These are phyloP conservation scores for Eumeta japonica DNA, from an alignment of 1,140 invertebrate species.

Conservation along the genomic window DNA sequence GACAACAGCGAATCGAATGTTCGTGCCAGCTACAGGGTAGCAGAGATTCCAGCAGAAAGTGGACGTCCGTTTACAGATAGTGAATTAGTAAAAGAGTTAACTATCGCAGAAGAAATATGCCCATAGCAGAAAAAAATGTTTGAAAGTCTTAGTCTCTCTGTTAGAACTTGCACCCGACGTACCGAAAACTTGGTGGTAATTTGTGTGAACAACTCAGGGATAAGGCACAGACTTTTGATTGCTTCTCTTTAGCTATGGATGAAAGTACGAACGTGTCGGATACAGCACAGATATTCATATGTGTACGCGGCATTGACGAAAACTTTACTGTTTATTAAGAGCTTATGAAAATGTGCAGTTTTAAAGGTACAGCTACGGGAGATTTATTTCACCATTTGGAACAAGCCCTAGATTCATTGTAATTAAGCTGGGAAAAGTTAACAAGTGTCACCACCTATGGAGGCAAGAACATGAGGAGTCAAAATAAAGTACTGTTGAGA, in stretches of 20 bases:
- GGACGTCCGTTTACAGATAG: conserved; percentile 29
- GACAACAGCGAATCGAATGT: conserved; percentile 20
- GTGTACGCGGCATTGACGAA: conserved; percentile 21
- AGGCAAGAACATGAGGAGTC: conserved; percentile 14
- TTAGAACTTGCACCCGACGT: conserved; percentile 15
- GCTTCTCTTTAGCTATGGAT: conserved; percentile 17
- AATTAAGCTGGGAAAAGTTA: conserved; percentile 12
- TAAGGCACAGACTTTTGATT: conserved; percentile 15
- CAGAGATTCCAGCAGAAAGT: conserved; percentile 20
- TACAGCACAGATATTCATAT: conserved; percentile 22
- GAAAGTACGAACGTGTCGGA: conserved; percentile 17
- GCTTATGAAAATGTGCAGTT: background rate
- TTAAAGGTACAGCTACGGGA: conserved; percentile 1
- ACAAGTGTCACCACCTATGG: conserved; percentile 14
- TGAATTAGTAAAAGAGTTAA: conserved; percentile 29
- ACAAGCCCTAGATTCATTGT: conserved; percentile 1
- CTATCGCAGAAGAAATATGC: too few relatives aligned
- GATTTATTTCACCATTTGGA: conserved; percentile 2
- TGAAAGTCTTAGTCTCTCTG: conserved; percentile 19
- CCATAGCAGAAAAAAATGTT: conserved; percentile 17
- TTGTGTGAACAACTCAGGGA: conserved; percentile 15
- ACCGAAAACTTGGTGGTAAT: conserved; percentile 21
- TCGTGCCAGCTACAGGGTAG: conserved; percentile 22
- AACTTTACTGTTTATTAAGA: conserved; percentile 2
- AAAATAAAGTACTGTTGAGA: conserved; percentile 21